phyloP scores from a whole-genome alignment of 1,140 invertebrate species.

The Drosophila sturtevanti region DNA sequence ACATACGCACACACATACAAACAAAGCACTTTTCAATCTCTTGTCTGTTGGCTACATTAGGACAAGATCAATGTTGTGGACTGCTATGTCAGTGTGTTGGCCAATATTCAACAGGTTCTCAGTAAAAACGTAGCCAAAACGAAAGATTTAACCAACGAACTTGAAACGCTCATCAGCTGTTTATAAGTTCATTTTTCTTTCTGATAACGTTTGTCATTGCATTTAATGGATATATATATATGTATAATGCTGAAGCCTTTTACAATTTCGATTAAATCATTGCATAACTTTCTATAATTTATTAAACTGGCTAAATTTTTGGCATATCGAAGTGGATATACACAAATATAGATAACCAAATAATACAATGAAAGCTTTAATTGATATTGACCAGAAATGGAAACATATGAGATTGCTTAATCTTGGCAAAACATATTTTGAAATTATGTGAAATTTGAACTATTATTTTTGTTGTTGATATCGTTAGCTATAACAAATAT shows the following conservation, averaged over 20 bases:
- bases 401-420: not conserved
- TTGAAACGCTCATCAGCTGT: constrained; percentile 52
- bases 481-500: too few relatives aligned
- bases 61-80: constrained; percentile 74
- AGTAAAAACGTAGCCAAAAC: constrained; percentile 34
- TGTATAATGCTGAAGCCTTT: constrained; percentile 13
- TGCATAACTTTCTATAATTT: constrained; percentile 46
- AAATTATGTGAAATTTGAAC: too few relatives aligned
- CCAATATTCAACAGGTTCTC: constrained; percentile 68
- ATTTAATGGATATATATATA: constrained; percentile 47
- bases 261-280: constrained; percentile 25
- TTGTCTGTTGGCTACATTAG: constrained; percentile 44
- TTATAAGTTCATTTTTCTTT: constrained; percentile 12
- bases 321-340: not conserved
- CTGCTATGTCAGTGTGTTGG: constrained; percentile 29
- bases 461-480: too few relatives aligned
- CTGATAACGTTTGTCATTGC: constrained; percentile 39
- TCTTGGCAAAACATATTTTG: not conserved
- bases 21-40: not conserved
- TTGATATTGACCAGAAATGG: not conserved
- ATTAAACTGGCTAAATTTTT: constrained; percentile 4
- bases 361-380: not conserved
- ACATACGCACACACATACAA: not conserved
- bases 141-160: constrained; percentile 75
- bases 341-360: not conserved